phyloP scores from a whole-genome alignment of 2,113 vertebrate genomes.

The Mus musculus region DNA sequence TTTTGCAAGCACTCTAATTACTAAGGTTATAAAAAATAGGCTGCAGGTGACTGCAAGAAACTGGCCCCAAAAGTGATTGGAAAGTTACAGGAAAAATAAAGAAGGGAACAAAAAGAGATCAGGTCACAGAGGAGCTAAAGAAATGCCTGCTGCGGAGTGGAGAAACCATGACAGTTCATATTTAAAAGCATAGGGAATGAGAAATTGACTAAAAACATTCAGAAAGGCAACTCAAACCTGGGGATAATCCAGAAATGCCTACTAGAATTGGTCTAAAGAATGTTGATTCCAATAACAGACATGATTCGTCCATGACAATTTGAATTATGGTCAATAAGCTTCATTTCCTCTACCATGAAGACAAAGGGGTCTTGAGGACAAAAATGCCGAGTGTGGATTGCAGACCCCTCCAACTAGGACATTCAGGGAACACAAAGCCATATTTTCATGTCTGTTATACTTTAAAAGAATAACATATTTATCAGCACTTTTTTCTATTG shows the following conservation, averaged over 20 bases:
- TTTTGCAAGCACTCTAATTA: not conserved
- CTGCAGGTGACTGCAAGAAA: not conserved
- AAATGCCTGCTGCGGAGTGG: not conserved
- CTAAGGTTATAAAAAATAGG: not conserved
- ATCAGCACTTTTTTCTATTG: not conserved
- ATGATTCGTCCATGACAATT: not conserved
- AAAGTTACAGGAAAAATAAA: not conserved
- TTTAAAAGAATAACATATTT: not conserved
- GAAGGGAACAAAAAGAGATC: not conserved
- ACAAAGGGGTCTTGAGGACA: not conserved
- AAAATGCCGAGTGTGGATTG: not conserved
- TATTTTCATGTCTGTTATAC: not conserved
- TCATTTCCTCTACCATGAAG: not conserved
- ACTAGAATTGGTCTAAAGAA: not conserved
- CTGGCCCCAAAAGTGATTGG: not conserved
- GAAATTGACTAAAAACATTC: not conserved
- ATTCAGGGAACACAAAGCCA: not conserved
- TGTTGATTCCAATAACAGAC: not conserved
- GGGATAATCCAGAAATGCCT: not conserved
- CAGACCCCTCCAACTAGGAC: not conserved
- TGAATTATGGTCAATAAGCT: not conserved
- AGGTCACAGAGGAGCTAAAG: not conserved
- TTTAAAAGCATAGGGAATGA: not conserved
- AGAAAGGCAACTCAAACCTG: not conserved
- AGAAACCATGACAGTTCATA: not conserved